These are phyloP conservation scores for Drosophila kanapiae DNA, from an alignment of 1,140 invertebrate species.

Conservation along the genomic window DNA sequence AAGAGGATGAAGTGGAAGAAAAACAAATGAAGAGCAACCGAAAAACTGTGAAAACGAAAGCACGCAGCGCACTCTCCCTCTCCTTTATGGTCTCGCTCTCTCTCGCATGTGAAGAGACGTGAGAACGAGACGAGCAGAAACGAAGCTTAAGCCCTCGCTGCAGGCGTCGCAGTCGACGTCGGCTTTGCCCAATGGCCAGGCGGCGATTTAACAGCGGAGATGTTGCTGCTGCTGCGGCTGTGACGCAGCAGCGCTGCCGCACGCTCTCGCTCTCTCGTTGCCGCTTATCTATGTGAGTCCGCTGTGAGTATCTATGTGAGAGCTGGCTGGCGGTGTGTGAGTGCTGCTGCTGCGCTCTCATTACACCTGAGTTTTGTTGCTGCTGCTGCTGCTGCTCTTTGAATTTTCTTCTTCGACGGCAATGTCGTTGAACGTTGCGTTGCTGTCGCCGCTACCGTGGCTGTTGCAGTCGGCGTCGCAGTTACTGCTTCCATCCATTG, in stretches of 20 bases:
- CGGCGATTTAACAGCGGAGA: constrained; percentile 68
- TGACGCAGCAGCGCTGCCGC: constrained; percentile 43
- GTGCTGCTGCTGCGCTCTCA: constrained; percentile 68
- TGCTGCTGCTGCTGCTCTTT: constrained; percentile 57
- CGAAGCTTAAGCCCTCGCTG: constrained; percentile 36
- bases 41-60: constrained; percentile 56
- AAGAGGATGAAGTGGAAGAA: constrained; percentile 8
- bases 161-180: constrained; percentile 8
- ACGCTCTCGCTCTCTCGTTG: constrained; percentile 17
- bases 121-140: constrained; percentile 24
- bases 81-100: constrained; percentile 1
- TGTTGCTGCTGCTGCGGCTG: constrained; percentile 45
- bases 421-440: constrained; percentile 72
- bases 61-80: constrained; percentile 30
- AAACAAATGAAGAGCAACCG: constrained; percentile 28
- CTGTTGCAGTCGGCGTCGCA: constrained; percentile 39
- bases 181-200: constrained; percentile 68
- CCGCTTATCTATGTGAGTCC: constrained; percentile 63
- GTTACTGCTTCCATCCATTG: constrained; percentile 80
- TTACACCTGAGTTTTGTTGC: constrained; percentile 70
- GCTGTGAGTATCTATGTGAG: constrained; percentile 65
- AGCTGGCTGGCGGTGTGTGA: constrained; percentile 4
- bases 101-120: background rate
- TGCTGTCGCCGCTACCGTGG: constrained; percentile 24
- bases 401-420: constrained; percentile 71